These are phyloP conservation scores for Thamnophis sirtalis DNA, from an alignment of 2,113 vertebrate genomes.

Conservation along the genomic window DNA sequence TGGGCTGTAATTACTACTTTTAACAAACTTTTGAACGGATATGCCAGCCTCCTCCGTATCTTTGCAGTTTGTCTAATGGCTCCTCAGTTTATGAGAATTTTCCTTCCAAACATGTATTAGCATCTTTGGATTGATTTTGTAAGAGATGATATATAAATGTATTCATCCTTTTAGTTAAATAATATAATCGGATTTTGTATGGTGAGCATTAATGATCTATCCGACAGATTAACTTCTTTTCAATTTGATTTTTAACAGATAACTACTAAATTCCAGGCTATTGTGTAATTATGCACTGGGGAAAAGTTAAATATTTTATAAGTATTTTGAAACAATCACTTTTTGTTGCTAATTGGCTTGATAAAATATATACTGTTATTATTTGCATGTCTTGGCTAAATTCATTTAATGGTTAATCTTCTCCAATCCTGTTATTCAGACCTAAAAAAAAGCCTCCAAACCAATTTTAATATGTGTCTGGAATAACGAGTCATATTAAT, in stretches of 20 bases:
- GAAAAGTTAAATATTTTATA: constrained; percentile 26
- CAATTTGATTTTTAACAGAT: constrained; percentile 40
- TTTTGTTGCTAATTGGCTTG: constrained; percentile 7
- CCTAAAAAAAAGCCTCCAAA: neutral
- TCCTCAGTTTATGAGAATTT: neutral
- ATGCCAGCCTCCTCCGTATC: neutral
- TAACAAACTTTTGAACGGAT: neutral
- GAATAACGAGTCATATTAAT: neutral
- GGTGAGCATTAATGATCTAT: constrained; percentile 44
- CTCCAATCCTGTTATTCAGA: neutral
- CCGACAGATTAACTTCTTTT: constrained; percentile 20
- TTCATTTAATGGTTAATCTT: neutral
- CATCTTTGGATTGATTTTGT: constrained; percentile 14
- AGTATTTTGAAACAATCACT: constrained; percentile 28
- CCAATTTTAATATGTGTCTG: neutral
- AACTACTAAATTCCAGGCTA: constrained; percentile 27
- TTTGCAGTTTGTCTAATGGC: neutral
- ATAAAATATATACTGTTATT: neutral
- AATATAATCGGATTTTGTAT: constrained; percentile 24
- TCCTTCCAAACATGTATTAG: neutral
- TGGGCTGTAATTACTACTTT: neutral
- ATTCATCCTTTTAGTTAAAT: constrained; percentile 25
- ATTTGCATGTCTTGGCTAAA: constrained; percentile 9
- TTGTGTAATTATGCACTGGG: constrained; percentile 27
- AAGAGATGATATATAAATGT: constrained; percentile 10